These are phyloP conservation scores for Tragulus kanchil DNA, from an alignment of 2,113 vertebrate species.

Conservation along the genomic window DNA sequence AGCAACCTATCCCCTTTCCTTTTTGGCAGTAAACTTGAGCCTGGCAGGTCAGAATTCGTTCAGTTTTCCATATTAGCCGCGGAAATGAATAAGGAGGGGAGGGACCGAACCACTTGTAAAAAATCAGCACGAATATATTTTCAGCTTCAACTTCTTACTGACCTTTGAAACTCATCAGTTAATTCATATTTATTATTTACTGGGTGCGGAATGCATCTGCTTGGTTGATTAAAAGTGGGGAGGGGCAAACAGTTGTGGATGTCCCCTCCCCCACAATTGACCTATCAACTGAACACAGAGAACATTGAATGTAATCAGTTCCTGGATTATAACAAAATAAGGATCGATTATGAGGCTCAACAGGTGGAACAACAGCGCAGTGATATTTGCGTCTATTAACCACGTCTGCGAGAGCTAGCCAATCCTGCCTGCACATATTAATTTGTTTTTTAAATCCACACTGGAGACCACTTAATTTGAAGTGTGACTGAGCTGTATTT, in stretches of 20 bases:
- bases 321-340: slow-evolving; percentile 75
- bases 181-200: slow-evolving; percentile 66
- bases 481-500: slow-evolving; percentile 65
- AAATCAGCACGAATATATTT: slow-evolving; percentile 29
- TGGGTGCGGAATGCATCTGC: neutral
- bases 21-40: slow-evolving; percentile 72
- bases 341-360: slow-evolving; percentile 76
- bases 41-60: slow-evolving; percentile 63
- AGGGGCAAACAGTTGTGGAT: neutral
- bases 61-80: slow-evolving; percentile 57
- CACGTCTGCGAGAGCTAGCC: slow-evolving; percentile 42
- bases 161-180: slow-evolving; percentile 61
- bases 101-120: slow-evolving; percentile 28
- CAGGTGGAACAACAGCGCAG: slow-evolving; percentile 63
- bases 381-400: slow-evolving; percentile 75
- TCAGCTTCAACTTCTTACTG: slow-evolving; percentile 40
- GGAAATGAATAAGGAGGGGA: neutral
- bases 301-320: slow-evolving; percentile 60
- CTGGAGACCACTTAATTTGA: slow-evolving; percentile 71
- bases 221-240: neutral
- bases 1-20: slow-evolving; percentile 63
- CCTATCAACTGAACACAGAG: slow-evolving; percentile 32
- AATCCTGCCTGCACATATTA: slow-evolving; percentile 73
- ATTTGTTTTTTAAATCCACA: slow-evolving; percentile 69
- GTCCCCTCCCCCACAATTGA: neutral